Base-by-base conservation (phyloP, 1,140 invertebrate genomes). In the Orussus abietinus region DNA sequence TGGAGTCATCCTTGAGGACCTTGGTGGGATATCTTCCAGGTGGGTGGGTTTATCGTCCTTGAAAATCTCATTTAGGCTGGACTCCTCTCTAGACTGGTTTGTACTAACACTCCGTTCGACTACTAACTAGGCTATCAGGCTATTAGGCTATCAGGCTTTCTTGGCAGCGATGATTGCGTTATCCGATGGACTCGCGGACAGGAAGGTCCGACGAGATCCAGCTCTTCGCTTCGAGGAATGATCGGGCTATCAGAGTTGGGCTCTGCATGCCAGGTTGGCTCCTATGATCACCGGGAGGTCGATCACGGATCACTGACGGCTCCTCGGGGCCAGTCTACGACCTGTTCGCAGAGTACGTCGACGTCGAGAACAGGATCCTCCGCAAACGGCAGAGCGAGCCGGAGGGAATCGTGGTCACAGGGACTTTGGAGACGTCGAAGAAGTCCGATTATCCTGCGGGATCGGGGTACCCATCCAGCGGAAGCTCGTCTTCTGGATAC, bases 291-390 rank as follows among this genome's bases (percentile, higher is more conserved):
- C 33, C 19, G 21, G 37, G 32, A 39, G 38, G n/a, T n/a, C n/a
- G n/a, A n/a, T n/a, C n/a, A n/a, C 18, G 31, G 17, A 34, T 10
- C 41, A 34, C 33, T 36, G 10, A 47, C 34, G 15, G 14, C 38
- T 28, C 30, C 49, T 55, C 45, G 47, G 44, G 53, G 47, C 54
- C 41, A 61, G 59, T 52, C 47, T 18, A 45, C 42, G 53, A 62
- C 55, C 56, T 73, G 55, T 69, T 69, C 59, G 36, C 66, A 72
- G 69, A 69, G 7, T 36, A 53, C 42, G 39, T 55, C 20, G 52
- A 47, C 14, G 53, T 31, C 0, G 56, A 59, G 10, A 36, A 36
- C 26, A 57, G 49, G 36, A 51, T 2, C 2, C 17, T 20, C 5
- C 10, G 3, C 3, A 36, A 36, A 20, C 13, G 18, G 4, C 34